A percentile compares a stretch with the other conserved stretches of the same genome.
These are phyloP conservation scores for Leptarthrus brevirostris DNA, from an alignment of 2,888 invertebrate species.

Conservation along the genomic window DNA sequence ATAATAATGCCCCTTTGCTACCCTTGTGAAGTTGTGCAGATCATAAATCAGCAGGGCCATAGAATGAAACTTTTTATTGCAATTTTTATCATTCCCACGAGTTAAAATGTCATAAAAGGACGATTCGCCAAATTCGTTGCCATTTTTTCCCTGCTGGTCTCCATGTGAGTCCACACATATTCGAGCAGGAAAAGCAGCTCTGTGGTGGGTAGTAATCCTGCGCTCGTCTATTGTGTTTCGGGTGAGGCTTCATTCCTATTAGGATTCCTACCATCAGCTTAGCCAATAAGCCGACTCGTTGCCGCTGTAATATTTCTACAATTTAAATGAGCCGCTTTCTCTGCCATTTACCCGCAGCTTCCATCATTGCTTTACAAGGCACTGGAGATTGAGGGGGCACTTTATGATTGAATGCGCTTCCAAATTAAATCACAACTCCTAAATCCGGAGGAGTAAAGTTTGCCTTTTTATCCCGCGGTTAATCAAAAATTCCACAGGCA, in stretches of 20 bases:
- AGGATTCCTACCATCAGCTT: not conserved
- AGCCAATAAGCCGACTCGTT: constrained; percentile 22
- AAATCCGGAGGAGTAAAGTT: not conserved
- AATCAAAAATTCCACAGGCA: too few relatives aligned
- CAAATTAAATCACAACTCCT: constrained; percentile 43
- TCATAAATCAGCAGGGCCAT: constrained; percentile 58
- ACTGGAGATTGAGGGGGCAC: not conserved
- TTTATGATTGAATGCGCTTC: constrained; percentile 41
- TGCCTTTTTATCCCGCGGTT: too few relatives aligned
- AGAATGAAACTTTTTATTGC: constrained; percentile 58
- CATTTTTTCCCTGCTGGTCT: constrained; percentile 55
- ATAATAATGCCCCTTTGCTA: constrained; percentile 21
- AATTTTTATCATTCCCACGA: constrained; percentile 58
- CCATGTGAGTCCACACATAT: constrained; percentile 27
- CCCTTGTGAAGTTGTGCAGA: constrained; percentile 53
- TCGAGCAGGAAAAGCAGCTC: not conserved
- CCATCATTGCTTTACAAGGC: constrained; percentile 3
- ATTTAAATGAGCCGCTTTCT: constrained; percentile 37
- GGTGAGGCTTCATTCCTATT: not conserved
- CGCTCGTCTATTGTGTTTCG: not conserved
- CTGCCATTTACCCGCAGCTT: not conserved
- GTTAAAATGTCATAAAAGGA: constrained; percentile 59
- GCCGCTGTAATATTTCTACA: constrained; percentile 28
- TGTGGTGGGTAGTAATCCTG: constrained; percentile 4
- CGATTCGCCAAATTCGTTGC: constrained; percentile 57